Base-by-base conservation (phyloP, 2,113 vertebrate species). In the human region DNA sequence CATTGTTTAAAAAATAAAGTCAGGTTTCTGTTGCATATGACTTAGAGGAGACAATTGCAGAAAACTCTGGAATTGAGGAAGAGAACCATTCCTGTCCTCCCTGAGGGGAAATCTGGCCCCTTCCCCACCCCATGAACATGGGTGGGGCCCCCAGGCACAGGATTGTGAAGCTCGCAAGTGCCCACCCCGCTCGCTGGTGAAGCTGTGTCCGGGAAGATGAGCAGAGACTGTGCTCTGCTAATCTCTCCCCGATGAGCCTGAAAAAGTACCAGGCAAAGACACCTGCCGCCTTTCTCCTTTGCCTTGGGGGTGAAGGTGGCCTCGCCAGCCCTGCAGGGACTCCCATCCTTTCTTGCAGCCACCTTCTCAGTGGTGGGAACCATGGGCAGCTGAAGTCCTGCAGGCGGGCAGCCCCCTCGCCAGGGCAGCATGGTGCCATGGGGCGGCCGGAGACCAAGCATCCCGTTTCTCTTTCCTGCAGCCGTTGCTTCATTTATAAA, bases 221-320 rank as follows among this genome's bases (percentile, higher is more conserved):
- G 32, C 0, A 25, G 5, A 3, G 23, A 1, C 1, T 2, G 2
- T 12, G 17, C 17, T 3, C 48, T 38, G 38, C 59, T 0, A 0
- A 1, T 0, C 13, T 35, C 30, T 3, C 32, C 17, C 7, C 3
- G 12, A 0, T 0, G 25, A 4, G 8, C 22, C 22, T 12, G 6
- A 12, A 32, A 6, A 17, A 32, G 43, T 17, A 9, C 1, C 25
- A 16, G 38, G 66, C 73, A 20, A 2, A 70, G n/a, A 12, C 1
- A 1, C 6, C 38, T 30, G 75, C 6, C 35, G 17, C 55, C 35
- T 50, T 32, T 61, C 17, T 0, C 68, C 78, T 35, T 57, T 11
- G 32, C 2, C 40, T 52, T 9, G 0, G 4, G 22, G 35, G 25
- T 38, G 48, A 27, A 0, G 3, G 17, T 10, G 13, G 38, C 55